These are phyloP conservation scores for Oryzias javanicus DNA, from an alignment of 2,113 vertebrate genomes.

Conservation along the genomic window DNA sequence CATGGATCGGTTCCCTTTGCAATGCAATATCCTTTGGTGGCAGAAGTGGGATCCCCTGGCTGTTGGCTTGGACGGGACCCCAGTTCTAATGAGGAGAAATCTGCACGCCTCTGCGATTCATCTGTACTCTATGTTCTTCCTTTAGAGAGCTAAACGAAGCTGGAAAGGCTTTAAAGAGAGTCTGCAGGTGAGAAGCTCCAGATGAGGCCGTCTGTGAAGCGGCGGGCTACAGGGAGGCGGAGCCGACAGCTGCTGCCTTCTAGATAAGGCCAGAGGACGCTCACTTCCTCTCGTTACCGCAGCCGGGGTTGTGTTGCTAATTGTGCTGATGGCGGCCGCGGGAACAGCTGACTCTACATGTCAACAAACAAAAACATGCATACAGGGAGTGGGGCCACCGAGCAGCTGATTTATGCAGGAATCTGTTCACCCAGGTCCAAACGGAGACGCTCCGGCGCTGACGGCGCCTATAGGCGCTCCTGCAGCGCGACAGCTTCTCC, in stretches of 20 bases:
- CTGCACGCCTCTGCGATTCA: background rate
- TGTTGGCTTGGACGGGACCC: background rate
- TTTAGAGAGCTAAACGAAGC: background rate
- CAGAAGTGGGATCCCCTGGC: background rate
- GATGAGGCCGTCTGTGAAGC: slow-evolving; percentile 5
- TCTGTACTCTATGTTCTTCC: background rate
- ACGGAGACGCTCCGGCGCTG: slow-evolving; percentile 1
- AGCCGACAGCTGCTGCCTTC: slow-evolving; percentile 22
- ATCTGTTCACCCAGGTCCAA: background rate
- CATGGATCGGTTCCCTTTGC: background rate
- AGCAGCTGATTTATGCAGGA: background rate
- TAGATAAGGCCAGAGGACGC: slow-evolving; percentile 34
- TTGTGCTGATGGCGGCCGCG: slow-evolving; percentile 1
- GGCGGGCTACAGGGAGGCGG: background rate
- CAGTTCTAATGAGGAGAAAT: slow-evolving; percentile 12
- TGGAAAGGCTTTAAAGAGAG: background rate
- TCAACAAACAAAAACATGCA: no score
- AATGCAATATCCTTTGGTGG: background rate
- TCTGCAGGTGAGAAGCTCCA: background rate
- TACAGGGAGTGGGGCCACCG: background rate
- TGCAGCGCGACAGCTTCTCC: slow-evolving; percentile 25
- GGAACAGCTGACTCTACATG: no score
- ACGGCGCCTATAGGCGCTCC: slow-evolving; percentile 24
- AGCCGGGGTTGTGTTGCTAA: slow-evolving; percentile 15
- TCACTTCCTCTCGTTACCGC: background rate